Conservation (phyloP, 35 echinoderm and acorn worm genomes). For the Anneissia japonica region DNA sequence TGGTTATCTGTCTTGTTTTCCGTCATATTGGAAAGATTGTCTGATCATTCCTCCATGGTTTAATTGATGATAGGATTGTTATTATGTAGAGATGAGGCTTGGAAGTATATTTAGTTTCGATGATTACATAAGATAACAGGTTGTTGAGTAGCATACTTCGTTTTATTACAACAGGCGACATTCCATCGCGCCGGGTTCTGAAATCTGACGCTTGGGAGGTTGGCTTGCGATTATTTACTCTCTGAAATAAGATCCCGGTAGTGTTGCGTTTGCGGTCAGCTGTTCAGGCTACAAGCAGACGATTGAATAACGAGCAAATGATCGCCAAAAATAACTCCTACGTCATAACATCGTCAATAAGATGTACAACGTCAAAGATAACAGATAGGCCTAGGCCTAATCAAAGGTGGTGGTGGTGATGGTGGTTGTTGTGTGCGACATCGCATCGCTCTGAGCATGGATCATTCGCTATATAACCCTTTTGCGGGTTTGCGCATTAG, state of each 20-base stretch:
- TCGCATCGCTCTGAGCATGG: no score
- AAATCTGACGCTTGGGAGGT: background rate
- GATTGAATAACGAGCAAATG: background rate
- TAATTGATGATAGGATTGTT: background rate
- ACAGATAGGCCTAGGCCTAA: background rate
- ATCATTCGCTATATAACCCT: no score
- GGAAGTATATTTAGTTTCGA: no score
- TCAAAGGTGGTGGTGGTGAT: background rate
- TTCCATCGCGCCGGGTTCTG: background rate
- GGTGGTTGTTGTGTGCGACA: no score
- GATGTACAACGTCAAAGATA: background rate
- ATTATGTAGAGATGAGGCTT: no score
- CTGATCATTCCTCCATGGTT: no score
- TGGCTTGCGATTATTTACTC: background rate
- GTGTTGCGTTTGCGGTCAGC: background rate
- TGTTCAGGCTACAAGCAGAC: background rate
- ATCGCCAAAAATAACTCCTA: background rate
- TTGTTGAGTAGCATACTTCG: background rate
- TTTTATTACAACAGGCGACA: background rate
- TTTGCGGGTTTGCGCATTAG: no score
- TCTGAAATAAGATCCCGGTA: background rate
- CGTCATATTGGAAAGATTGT: no score
- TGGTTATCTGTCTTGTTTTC: no score
- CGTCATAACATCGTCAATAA: background rate
- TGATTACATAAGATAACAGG: background rate